phyloP scores from a whole-genome alignment of 2,888 invertebrate species.

The Coenonympha glycerion region DNA sequence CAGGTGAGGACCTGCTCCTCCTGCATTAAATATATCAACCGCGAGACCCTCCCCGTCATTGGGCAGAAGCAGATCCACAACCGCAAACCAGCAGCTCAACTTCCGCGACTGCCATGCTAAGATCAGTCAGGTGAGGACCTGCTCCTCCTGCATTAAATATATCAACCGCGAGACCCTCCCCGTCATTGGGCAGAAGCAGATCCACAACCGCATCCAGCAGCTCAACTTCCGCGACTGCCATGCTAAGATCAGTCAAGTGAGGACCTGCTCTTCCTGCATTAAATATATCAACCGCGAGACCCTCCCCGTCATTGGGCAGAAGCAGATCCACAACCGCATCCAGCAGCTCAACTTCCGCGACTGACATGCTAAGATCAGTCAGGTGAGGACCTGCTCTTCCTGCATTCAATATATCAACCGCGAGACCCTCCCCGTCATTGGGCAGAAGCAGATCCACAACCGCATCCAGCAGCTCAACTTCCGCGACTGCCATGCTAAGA shows the following conservation, averaged over 20 bases:
- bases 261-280: too few relatives aligned
- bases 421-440: too few relatives aligned
- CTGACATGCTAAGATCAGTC: slow-evolving; percentile 98
- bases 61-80: slow-evolving; percentile 97
- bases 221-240: slow-evolving; percentile 97
- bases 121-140: slow-evolving; percentile 90
- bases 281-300: slow-evolving; percentile 88
- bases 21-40: too few relatives aligned
- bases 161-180: slow-evolving; percentile 88
- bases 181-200: slow-evolving; percentile 95
- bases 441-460: slow-evolving; percentile 96
- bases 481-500: slow-evolving; percentile 97
- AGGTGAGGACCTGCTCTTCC: too few relatives aligned
- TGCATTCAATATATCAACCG: too few relatives aligned
- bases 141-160: too few relatives aligned
- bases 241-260: slow-evolving; percentile 93
- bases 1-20: too few relatives aligned
- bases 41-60: too few relatives aligned
- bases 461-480: slow-evolving; percentile 96
- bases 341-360: slow-evolving; percentile 96
- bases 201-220: slow-evolving; percentile 96
- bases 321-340: slow-evolving; percentile 96
- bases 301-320: too few relatives aligned
- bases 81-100: slow-evolving; percentile 94
- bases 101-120: slow-evolving; percentile 98